Evolutionary conservation across 35 echinoderm and acorn worm genomes (phyloP), one percentile per base, ranked within the genome.

Genomic region (Eucidaris tribuloides): DNA sequence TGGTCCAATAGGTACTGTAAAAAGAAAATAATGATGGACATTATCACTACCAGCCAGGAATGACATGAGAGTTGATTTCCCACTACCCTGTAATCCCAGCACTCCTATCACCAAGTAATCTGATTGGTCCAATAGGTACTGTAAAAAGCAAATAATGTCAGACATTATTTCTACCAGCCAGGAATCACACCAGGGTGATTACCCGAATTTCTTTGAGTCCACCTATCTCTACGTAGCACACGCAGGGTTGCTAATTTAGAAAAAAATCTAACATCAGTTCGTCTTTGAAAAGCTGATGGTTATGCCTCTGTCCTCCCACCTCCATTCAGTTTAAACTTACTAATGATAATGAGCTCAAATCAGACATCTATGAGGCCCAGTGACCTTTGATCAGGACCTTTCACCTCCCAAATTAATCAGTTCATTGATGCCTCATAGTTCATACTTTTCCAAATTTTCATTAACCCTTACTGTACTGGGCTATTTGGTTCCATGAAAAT

Each of bases 31-130:
- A 34, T 5, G 15, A 36, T n/a, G n/a, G n/a, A n/a, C n/a, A n/a
- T n/a, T n/a, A n/a, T n/a, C 34, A 61, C 63, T 93, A 37, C 96
- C 96, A 71, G 96, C 91, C 2, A 99, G 68, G 13, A 99, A 78
- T 18, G 96, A 99, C 82, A 93, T 89, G 0, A 93, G 38, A 5
- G 96, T 99, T 4, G 96, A 99, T 46, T 99, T 99, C 5, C 96
- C 96, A 54, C 86, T 83, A 1, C 96, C 96, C 58, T 99, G 96
- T 52, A 99, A 27, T 0, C 96, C 96, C 14, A 99, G 79, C 15
- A 93, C 96, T 22, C 96, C 96, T 52, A 99, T 84, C 25, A 99
- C 96, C 19, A 99, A 77, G 38, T 86, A 99, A 58, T 93, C 91
- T 31, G 65, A 87, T 17, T 89, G 91, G 45, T 99, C 96, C 7